A percentile compares a stretch with the other conserved stretches of the same genome.
Evolutionary conservation across 1,140 invertebrate genomes (phyloP).

Genomic region (Oryzaephilus surinamensis): DNA sequence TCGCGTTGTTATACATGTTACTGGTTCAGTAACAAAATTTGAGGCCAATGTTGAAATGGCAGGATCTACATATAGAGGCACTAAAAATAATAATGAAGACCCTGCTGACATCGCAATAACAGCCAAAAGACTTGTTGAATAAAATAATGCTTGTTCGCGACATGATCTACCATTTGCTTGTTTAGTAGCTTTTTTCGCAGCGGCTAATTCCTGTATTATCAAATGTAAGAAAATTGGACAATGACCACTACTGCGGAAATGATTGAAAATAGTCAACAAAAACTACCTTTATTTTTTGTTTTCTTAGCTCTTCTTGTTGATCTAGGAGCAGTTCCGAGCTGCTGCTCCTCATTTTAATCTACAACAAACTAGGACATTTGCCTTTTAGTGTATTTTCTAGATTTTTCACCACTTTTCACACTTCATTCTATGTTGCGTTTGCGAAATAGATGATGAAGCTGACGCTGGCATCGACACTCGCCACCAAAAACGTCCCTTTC

Average conservation of each 20-base stretch:
- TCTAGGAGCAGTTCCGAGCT: constrained; percentile 76
- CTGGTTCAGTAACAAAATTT: constrained; percentile 68
- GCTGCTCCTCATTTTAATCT: constrained; percentile 58
- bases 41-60: constrained; percentile 78
- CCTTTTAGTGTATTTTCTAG: not conserved
- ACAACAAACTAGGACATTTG: constrained; percentile 18
- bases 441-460: no score
- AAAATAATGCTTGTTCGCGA: constrained; percentile 64
- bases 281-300: constrained; percentile 50
- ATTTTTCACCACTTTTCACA: not conserved
- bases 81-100: constrained; percentile 72
- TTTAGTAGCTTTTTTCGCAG: constrained; percentile 21
- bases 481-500: no score
- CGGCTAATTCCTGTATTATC: constrained; percentile 23
- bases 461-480: no score
- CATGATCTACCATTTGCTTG: constrained; percentile 51
- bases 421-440: no score
- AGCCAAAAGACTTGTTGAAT: constrained; percentile 66
- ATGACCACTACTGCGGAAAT: no score
- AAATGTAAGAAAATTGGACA: no score
- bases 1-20: constrained; percentile 63
- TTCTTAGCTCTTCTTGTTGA: constrained; percentile 56
- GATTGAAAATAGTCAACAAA: no score
- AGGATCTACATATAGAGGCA: constrained; percentile 81
- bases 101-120: constrained; percentile 68